These are phyloP conservation scores for Brachionus sp. DNA, from an alignment of 1,140 invertebrate genomes.

Conservation along the genomic window DNA sequence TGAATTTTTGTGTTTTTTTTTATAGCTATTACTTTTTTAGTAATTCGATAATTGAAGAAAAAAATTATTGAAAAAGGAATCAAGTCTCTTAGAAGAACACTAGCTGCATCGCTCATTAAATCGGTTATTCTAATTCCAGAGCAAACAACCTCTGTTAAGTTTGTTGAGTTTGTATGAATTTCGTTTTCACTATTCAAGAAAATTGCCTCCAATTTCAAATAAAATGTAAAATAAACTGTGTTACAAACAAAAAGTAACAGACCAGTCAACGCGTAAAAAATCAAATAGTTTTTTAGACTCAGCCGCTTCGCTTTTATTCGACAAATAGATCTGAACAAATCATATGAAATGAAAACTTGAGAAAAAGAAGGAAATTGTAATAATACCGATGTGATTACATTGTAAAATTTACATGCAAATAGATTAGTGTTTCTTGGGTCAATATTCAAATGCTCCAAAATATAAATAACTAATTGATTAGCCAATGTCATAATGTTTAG, in stretches of 20 bases:
- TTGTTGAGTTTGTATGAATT: not conserved
- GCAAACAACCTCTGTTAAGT: not conserved
- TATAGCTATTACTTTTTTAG: not conserved
- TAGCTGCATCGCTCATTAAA: not conserved
- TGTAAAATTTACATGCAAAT: slow-evolving; percentile 2
- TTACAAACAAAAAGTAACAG: not conserved
- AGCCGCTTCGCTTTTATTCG: not conserved
- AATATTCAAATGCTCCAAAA: not conserved
- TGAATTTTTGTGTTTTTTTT: not conserved
- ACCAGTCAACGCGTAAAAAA: not conserved
- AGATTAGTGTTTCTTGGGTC: not conserved
- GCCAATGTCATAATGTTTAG: not conserved
- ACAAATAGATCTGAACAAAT: slow-evolving; percentile 5
- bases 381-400: not conserved
- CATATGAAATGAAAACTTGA: not conserved
- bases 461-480: not conserved
- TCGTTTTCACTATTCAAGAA: not conserved
- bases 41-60: not conserved
- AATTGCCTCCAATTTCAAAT: not conserved
- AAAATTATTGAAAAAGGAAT: slow-evolving; percentile 5
- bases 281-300: not conserved
- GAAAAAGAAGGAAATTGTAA: not conserved
- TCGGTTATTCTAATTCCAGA: not conserved
- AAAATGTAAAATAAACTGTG: not conserved
- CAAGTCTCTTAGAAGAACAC: not conserved